A percentile compares a stretch with the other conserved stretches of the same genome.
phyloP scores from a whole-genome alignment of 2,797 vertebrate species.

The Pteronotus mesoamericanus region DNA sequence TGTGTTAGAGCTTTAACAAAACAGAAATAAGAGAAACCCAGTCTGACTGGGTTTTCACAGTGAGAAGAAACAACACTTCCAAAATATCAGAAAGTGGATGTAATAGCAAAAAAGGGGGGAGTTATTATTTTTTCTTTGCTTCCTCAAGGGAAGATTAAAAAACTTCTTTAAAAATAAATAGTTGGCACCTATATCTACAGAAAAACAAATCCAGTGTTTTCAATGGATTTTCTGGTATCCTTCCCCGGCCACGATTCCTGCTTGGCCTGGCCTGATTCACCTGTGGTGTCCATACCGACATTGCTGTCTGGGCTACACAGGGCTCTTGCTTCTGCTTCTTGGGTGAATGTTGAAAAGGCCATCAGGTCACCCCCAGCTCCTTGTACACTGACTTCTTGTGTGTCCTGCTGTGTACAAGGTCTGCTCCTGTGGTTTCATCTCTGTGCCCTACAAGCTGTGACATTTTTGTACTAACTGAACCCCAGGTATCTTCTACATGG shows the following conservation, averaged over 20 bases:
- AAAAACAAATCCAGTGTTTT: background rate
- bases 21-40: background rate
- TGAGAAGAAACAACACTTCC: background rate
- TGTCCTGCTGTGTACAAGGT: too few species aligned
- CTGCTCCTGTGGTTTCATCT: background rate
- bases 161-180: background rate
- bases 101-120: fast-evolving
- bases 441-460: background rate
- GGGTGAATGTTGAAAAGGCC: background rate
- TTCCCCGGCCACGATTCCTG: background rate
- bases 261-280: background rate
- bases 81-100: background rate
- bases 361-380: background rate
- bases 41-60: background rate
- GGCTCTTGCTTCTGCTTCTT: background rate
- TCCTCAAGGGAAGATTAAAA: background rate
- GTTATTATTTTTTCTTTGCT: background rate
- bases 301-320: background rate
- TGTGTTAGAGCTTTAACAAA: background rate
- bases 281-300: background rate
- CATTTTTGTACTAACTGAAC: background rate
- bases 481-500: background rate
- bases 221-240: background rate
- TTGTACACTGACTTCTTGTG: background rate
- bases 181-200: background rate